phyloP scores from a whole-genome alignment of 2,797 vertebrate species.

The Sebastes melanostomus region DNA sequence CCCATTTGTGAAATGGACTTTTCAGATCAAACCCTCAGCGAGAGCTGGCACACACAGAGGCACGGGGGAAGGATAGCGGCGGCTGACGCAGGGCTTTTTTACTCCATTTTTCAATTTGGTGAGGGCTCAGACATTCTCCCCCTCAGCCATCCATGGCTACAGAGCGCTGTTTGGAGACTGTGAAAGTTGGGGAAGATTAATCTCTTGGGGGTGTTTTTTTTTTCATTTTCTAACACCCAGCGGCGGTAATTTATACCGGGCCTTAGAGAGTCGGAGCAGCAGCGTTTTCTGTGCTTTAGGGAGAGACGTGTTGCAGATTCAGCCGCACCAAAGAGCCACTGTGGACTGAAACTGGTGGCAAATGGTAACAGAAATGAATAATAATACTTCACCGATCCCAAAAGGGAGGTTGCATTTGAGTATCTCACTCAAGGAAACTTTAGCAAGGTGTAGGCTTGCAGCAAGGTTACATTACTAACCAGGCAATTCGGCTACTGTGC shows the following conservation, averaged over 20 bases:
- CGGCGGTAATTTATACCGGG: constrained; percentile 52
- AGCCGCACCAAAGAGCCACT: constrained; percentile 18
- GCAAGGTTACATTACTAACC: too few relatives aligned
- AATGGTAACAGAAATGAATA: neutral
- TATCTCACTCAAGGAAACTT: too few relatives aligned
- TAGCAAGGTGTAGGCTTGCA: too few relatives aligned
- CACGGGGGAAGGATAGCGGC: constrained; percentile 35
- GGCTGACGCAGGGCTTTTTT: constrained; percentile 63
- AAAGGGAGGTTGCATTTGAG: too few relatives aligned
- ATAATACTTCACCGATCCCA: too few relatives aligned
- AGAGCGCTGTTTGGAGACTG: constrained; percentile 33
- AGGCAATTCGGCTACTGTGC: too few relatives aligned
- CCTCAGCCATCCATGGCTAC: constrained; percentile 36
- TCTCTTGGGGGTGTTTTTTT: constrained; percentile 48
- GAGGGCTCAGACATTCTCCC: constrained; percentile 34
- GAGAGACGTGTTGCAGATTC: constrained; percentile 34
- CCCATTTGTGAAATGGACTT: constrained; percentile 71
- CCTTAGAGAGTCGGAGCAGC: constrained; percentile 34
- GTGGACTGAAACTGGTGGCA: constrained; percentile 17
- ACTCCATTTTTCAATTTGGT: constrained; percentile 55
- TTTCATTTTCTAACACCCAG: constrained; percentile 60
- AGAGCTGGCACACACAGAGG: constrained; percentile 39
- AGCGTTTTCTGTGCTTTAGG: constrained; percentile 31
- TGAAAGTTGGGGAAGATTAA: constrained; percentile 62
- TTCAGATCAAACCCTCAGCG: constrained; percentile 50